Conservation (phyloP, 2,888 invertebrate genomes). For the Lasioglossum malachurum region DNA sequence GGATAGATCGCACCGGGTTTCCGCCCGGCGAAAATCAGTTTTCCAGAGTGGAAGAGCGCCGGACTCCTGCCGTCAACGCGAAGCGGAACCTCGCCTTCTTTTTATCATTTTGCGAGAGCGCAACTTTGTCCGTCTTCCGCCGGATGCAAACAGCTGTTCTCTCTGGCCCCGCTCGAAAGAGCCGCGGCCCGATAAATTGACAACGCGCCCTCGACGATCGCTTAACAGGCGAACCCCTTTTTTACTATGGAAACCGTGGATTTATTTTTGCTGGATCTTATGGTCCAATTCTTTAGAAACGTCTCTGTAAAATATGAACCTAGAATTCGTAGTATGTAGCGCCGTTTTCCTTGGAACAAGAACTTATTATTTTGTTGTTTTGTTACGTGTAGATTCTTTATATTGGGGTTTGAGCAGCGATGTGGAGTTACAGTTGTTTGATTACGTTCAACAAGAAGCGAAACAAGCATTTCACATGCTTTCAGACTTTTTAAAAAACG, state of each 20-base stretch:
- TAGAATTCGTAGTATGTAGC: too few relatives aligned
- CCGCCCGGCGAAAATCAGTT: conserved; percentile 2
- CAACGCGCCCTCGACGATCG: neutral
- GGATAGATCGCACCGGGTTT: conserved; percentile 1
- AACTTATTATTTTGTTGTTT: too few relatives aligned
- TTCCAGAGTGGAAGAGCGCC: conserved; percentile 1
- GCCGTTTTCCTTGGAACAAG: too few relatives aligned
- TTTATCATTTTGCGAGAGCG: neutral
- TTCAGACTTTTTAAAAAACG: too few relatives aligned
- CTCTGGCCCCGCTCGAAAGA: neutral
- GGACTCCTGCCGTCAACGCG: neutral
- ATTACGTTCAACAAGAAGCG: too few relatives aligned
- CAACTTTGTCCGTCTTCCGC: conserved; percentile 2
- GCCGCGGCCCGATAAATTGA: neutral
- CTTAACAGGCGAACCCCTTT: neutral
- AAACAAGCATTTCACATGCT: too few relatives aligned
- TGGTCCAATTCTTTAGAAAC: neutral
- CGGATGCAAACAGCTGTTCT: conserved; percentile 5
- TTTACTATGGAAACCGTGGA: neutral
- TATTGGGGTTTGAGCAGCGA: too few relatives aligned
- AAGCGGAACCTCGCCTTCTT: neutral
- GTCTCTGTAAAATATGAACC: too few relatives aligned
- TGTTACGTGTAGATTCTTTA: too few relatives aligned
- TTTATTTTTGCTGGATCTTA: neutral
- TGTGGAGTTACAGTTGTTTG: too few relatives aligned